Conservation (phyloP, 2,113 vertebrate species). For the Neodon shergylaensis region DNA sequence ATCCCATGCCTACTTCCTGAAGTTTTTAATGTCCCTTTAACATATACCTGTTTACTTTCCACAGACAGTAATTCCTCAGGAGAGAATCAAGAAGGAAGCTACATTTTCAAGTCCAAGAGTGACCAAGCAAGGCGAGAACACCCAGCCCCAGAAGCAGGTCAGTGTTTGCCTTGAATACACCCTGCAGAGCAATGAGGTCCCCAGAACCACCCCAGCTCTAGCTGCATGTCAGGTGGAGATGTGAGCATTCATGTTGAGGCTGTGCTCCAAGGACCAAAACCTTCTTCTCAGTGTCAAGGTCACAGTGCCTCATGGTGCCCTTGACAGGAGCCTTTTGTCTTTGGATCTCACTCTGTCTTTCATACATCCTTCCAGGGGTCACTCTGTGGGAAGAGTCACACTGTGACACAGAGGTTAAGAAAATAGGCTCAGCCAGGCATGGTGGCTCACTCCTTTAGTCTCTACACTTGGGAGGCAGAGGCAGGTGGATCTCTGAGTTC, state of each 20-base stretch:
- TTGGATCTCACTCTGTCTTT: background rate
- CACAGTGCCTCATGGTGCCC: background rate
- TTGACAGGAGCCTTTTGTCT: background rate
- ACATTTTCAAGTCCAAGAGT: conserved; percentile 85
- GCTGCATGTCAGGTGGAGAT: background rate
- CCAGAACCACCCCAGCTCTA: background rate
- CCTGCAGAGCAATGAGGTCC: rapidly evolving
- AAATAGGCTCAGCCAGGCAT: background rate
- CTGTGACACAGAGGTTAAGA: background rate
- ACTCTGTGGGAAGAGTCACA: background rate
- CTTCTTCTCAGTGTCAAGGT: background rate
- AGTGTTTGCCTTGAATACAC: background rate
- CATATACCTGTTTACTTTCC: conserved; percentile 53
- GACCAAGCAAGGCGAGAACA: conserved; percentile 84
- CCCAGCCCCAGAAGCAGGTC: conserved; percentile 94
- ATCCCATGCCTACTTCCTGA: background rate
- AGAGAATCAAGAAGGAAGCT: conserved; percentile 80
- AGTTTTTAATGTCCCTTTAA: conserved; percentile 7
- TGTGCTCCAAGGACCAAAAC: background rate
- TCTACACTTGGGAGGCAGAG: background rate
- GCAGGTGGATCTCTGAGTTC: background rate
- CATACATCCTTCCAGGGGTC: background rate
- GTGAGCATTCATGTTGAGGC: background rate
- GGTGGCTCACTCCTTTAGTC: background rate
- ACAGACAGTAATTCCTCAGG: conserved; percentile 85